phyloP scores from a whole-genome alignment of 1,140 invertebrate species.

The Listronotus bonariensis region DNA sequence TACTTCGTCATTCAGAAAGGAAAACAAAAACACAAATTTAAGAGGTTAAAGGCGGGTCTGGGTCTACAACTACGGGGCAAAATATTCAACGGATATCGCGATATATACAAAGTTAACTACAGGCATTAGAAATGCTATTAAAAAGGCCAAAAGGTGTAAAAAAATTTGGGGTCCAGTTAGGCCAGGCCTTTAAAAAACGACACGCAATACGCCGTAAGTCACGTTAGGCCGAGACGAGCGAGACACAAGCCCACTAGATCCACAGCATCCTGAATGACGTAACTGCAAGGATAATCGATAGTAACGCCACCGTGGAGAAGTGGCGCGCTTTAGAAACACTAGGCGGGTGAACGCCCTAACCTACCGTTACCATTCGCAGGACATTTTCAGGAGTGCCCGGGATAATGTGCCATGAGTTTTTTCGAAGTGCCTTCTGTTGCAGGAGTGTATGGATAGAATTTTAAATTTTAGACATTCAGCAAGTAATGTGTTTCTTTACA shows the following conservation, averaged over 20 bases:
- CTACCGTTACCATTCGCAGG: slow-evolving; percentile 35
- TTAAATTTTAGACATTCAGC: background rate
- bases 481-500: no score
- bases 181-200: slow-evolving; percentile 7
- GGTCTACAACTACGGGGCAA: slow-evolving; percentile 19
- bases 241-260: slow-evolving; percentile 43
- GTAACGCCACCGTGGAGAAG: slow-evolving; percentile 48
- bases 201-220: slow-evolving; percentile 18
- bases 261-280: slow-evolving; percentile 55
- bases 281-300: slow-evolving; percentile 54
- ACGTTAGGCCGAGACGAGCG: slow-evolving; percentile 29
- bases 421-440: background rate
- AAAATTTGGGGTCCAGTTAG: slow-evolving; percentile 12
- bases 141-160: slow-evolving; percentile 3
- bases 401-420: slow-evolving; percentile 16
- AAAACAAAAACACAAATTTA: slow-evolving; percentile 28
- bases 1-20: slow-evolving; percentile 19
- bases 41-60: slow-evolving; percentile 24
- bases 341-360: slow-evolving; percentile 54
- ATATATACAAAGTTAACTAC: slow-evolving; percentile 7
- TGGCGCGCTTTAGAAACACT: slow-evolving; percentile 44
- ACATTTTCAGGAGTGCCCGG: slow-evolving; percentile 28
- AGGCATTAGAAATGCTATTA: background rate
- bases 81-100: slow-evolving; percentile 1
- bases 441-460: background rate